Conservation (phyloP, 2,888 invertebrate genomes). For the Acleris emargana region DNA sequence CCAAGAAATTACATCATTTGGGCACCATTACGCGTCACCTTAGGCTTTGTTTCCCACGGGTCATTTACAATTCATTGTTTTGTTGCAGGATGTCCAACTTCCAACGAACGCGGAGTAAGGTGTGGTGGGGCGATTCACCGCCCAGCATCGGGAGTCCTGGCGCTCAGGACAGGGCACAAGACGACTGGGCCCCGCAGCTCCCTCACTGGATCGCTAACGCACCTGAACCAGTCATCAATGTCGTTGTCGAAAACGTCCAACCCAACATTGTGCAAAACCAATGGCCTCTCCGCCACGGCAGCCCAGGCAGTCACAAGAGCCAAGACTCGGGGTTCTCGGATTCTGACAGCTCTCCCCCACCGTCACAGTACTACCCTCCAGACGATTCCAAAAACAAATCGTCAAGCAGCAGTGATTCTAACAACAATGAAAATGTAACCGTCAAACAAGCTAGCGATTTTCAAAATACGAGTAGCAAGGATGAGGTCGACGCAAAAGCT, state of each 20-base stretch:
- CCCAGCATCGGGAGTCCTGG: constrained; percentile 73
- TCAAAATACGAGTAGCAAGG: constrained; percentile 64
- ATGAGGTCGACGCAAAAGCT: constrained; percentile 60
- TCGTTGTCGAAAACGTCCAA: constrained; percentile 67
- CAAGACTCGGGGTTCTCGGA: constrained; percentile 93
- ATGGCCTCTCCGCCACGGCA: constrained; percentile 79
- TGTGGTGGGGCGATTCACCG: constrained; percentile 86
- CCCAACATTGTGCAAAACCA: constrained; percentile 65
- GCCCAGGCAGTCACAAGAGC: constrained; percentile 87
- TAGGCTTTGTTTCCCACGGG: constrained; percentile 67
- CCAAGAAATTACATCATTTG: constrained; percentile 74
- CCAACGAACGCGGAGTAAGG: constrained; percentile 86
- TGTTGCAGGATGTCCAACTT: constrained; percentile 86
- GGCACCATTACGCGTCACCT: constrained; percentile 63
- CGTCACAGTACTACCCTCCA: constrained; percentile 70
- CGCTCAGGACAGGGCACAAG: constrained; percentile 61
- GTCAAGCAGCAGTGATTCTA: constrained; percentile 72
- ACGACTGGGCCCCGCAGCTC: constrained; percentile 79
- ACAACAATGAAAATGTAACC: constrained; percentile 76
- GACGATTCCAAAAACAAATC: constrained; percentile 69
- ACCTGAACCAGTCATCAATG: constrained; percentile 68
- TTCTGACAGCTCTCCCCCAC: constrained; percentile 86
- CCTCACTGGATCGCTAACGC: constrained; percentile 81
- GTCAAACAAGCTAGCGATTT: constrained; percentile 74
- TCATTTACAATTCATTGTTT: constrained; percentile 65